A percentile compares a stretch with the other conserved stretches of the same genome.
phyloP scores from a whole-genome alignment of 2,797 vertebrate genomes.

The Oreortyx pictus region DNA sequence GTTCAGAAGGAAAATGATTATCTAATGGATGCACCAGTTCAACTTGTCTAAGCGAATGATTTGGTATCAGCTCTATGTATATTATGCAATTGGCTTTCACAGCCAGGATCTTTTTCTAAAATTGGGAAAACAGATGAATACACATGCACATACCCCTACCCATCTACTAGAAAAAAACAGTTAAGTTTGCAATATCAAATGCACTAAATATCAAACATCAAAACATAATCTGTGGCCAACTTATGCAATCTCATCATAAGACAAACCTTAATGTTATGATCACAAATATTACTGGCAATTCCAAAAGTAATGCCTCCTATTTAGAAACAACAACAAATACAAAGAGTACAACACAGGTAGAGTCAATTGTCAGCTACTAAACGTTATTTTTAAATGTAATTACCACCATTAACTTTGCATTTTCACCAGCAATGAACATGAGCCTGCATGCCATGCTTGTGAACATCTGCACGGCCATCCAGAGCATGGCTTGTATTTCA shows the following conservation, averaged over 20 bases:
- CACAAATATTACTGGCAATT: background rate
- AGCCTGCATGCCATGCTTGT: background rate
- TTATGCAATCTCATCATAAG: accelerated
- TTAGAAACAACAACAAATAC: background rate
- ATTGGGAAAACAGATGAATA: background rate
- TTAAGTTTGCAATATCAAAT: background rate
- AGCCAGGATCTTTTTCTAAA: background rate
- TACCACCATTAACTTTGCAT: background rate
- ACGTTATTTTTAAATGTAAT: background rate
- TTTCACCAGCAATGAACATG: background rate
- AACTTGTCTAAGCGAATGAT: background rate
- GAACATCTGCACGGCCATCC: background rate
- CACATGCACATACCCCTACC: background rate
- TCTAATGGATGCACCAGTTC: background rate
- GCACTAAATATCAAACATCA: background rate
- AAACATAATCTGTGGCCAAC: background rate
- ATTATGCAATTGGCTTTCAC: background rate
- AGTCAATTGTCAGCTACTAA: background rate
- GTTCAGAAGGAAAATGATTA: background rate
- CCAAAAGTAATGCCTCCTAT: background rate
- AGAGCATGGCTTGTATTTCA: no score
- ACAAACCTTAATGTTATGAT: background rate
- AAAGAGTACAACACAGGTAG: background rate
- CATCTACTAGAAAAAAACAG: background rate
- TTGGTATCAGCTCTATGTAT: background rate